A percentile compares a stretch with the other conserved stretches of the same genome.
Conservation (phyloP, 2,888 invertebrate genomes). For the Scaptomyza caliginosa region DNA sequence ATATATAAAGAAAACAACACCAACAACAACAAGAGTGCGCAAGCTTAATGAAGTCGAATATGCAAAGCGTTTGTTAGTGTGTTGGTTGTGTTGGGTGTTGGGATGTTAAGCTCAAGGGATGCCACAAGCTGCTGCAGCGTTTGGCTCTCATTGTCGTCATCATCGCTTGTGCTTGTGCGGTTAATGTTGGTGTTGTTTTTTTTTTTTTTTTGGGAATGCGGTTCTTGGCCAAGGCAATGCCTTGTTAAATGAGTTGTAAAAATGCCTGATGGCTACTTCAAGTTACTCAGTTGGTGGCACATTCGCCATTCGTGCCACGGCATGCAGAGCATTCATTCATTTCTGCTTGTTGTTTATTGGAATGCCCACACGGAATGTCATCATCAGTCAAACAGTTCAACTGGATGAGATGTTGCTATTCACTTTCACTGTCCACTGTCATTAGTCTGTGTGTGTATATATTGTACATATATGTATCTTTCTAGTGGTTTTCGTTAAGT, state of each 20-base stretch:
- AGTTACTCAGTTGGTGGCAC: conserved; percentile 35
- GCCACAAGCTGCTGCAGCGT: conserved; percentile 35
- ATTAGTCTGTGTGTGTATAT: conserved; percentile 12
- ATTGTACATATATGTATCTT: neutral
- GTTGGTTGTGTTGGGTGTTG: conserved; percentile 11
- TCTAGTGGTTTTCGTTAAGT: conserved; percentile 11
- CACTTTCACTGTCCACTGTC: conserved; percentile 24
- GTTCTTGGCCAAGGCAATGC: conserved; percentile 44
- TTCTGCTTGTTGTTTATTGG: conserved; percentile 15
- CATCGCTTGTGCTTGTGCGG: conserved; percentile 41
- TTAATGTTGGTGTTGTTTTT: conserved; percentile 39
- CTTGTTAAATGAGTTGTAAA: conserved; percentile 79
- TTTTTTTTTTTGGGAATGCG: conserved; percentile 3
- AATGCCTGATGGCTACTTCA: conserved; percentile 61
- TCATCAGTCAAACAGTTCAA: conserved; percentile 14
- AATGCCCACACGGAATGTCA: conserved; percentile 23
- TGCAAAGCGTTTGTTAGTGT: conserved; percentile 60
- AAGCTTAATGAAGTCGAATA: conserved; percentile 76
- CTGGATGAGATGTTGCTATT: neutral
- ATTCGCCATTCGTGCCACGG: conserved; percentile 1
- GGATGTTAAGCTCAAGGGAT: neutral
- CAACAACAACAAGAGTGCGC: conserved; percentile 25
- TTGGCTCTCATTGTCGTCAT: conserved; percentile 52
- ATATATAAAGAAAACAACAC: conserved; percentile 6
- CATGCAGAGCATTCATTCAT: conserved; percentile 3